A percentile compares a stretch with the other conserved stretches of the same genome.
Conservation (phyloP, 1,140 invertebrate species). For the Scylla paramamosain region DNA sequence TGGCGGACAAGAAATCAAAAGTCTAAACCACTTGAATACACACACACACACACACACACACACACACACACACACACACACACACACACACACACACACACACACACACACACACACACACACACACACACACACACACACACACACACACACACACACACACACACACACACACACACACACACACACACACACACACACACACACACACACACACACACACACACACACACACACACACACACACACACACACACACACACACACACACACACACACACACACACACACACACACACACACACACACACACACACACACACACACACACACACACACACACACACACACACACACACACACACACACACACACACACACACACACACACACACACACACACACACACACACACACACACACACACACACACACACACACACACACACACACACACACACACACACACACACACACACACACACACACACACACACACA, state of each 20-base stretch:
- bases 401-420: slow-evolving; percentile 41
- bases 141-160: neutral
- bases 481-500: neutral
- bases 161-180: slow-evolving; percentile 41
- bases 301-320: neutral
- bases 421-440: neutral
- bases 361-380: neutral
- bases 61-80: neutral
- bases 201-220: neutral
- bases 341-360: slow-evolving; percentile 41
- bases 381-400: neutral
- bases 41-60: slow-evolving; percentile 41
- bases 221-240: slow-evolving; percentile 41
- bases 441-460: neutral
- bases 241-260: neutral
- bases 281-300: slow-evolving; percentile 41
- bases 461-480: slow-evolving; percentile 41
- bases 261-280: neutral
- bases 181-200: neutral
- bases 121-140: neutral
- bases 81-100: neutral
- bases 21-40: neutral
- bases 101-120: slow-evolving; percentile 41
- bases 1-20: no score
- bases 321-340: neutral